Conservation (phyloP, 2,113 vertebrate genomes). For the Ammodytes dubius region DNA sequence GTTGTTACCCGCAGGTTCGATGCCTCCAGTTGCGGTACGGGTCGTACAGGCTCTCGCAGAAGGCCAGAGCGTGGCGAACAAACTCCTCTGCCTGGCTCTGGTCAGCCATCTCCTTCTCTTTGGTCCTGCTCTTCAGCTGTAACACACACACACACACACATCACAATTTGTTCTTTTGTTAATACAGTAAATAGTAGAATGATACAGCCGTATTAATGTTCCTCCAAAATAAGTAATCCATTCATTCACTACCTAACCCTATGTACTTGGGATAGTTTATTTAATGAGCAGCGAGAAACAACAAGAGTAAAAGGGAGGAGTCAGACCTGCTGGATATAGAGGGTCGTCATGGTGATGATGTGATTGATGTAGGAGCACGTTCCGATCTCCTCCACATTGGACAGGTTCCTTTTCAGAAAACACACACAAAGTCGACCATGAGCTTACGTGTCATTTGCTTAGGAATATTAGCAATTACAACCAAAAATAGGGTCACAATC, state of each 20-base stretch:
- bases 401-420: slow-evolving; percentile 89
- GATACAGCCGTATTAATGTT: background rate
- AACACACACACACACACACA: slow-evolving; percentile 21
- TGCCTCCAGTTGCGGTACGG: slow-evolving; percentile 97
- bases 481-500: background rate
- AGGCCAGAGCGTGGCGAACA: slow-evolving; percentile 94
- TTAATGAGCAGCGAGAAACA: background rate
- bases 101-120: slow-evolving; percentile 97
- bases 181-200: background rate
- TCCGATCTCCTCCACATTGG: slow-evolving; percentile 98
- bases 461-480: background rate
- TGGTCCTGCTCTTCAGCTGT: slow-evolving; percentile 97
- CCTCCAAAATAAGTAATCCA: background rate
- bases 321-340: slow-evolving; percentile 96
- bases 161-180: background rate
- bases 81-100: slow-evolving; percentile 96
- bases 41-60: slow-evolving; percentile 98
- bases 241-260: background rate
- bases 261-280: background rate
- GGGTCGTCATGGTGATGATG: slow-evolving; percentile 97
- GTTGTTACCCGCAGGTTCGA: slow-evolving; percentile 89
- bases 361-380: slow-evolving; percentile 98
- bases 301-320: background rate
- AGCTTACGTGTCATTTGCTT: background rate
- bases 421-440: background rate